Conservation (phyloP, 2,113 vertebrate species). For the Tragelaphus imberbis region DNA sequence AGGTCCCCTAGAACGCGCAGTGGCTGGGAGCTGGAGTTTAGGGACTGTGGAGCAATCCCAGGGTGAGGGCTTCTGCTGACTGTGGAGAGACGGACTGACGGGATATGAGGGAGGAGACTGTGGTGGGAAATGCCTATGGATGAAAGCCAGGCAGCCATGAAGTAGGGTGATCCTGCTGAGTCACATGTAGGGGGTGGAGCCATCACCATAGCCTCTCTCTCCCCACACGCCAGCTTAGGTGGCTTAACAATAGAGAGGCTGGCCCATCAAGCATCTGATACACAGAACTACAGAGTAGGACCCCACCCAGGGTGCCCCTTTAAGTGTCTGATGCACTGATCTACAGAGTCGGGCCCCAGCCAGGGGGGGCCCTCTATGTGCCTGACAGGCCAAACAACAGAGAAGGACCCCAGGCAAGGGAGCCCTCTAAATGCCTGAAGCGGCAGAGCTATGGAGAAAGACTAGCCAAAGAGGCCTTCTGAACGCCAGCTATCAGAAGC, state of each 20-base stretch:
- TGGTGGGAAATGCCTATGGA: neutral
- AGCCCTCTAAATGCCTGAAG: neutral
- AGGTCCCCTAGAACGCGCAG: neutral
- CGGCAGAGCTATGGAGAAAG: accelerated
- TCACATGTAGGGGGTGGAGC: neutral
- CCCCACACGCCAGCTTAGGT: neutral
- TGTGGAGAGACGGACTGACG: neutral
- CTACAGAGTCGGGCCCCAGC: neutral
- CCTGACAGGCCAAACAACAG: neutral
- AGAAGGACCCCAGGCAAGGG: neutral
- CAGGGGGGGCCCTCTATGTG: neutral
- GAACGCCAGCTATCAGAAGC: neutral
- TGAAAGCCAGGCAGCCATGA: neutral
- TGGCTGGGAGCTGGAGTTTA: neutral
- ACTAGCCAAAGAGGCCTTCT: neutral
- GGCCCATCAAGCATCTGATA: neutral
- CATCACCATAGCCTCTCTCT: neutral
- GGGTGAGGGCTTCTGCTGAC: neutral
- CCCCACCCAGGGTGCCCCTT: too few species aligned
- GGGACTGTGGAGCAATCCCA: neutral
- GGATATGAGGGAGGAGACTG: neutral
- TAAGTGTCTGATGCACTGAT: too few species aligned
- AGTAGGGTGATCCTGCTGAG: neutral
- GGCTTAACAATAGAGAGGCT: neutral
- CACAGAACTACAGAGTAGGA: neutral